A percentile compares a stretch with the other conserved stretches of the same genome.
These are phyloP conservation scores for Sipha flava DNA, from an alignment of 1,140 invertebrate species.

Conservation along the genomic window DNA sequence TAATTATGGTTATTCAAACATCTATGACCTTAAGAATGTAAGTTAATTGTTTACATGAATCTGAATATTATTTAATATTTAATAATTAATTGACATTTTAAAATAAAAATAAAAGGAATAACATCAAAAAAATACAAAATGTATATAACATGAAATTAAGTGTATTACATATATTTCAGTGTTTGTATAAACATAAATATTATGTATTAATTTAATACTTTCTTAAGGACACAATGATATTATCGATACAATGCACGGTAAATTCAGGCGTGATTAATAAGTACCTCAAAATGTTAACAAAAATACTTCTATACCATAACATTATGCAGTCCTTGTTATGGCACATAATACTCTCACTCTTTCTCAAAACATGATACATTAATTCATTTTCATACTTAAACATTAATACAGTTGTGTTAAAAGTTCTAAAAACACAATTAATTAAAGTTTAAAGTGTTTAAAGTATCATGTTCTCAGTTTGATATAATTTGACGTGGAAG, in stretches of 20 bases:
- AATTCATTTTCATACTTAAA: background rate
- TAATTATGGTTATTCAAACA: background rate
- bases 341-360: background rate
- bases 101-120: constrained; percentile 1
- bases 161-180: constrained; percentile 20
- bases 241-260: constrained; percentile 19
- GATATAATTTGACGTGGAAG: background rate
- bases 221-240: constrained; percentile 23
- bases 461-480: background rate
- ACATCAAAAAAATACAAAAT: background rate
- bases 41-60: background rate
- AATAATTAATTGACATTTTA: background rate
- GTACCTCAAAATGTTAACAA: constrained; percentile 5
- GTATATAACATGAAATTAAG: constrained; percentile 5
- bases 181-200: constrained; percentile 9
- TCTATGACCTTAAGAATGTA: background rate
- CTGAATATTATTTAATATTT: background rate
- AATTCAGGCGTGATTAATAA: background rate
- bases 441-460: background rate
- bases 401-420: background rate
- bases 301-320: constrained; percentile 17
- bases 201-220: constrained; percentile 8
- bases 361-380: background rate
- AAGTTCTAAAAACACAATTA: background rate
- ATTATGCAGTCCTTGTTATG: constrained; percentile 21